These are phyloP conservation scores for Alaudala cheleensis DNA, from an alignment of 2,113 vertebrate genomes.

Conservation along the genomic window DNA sequence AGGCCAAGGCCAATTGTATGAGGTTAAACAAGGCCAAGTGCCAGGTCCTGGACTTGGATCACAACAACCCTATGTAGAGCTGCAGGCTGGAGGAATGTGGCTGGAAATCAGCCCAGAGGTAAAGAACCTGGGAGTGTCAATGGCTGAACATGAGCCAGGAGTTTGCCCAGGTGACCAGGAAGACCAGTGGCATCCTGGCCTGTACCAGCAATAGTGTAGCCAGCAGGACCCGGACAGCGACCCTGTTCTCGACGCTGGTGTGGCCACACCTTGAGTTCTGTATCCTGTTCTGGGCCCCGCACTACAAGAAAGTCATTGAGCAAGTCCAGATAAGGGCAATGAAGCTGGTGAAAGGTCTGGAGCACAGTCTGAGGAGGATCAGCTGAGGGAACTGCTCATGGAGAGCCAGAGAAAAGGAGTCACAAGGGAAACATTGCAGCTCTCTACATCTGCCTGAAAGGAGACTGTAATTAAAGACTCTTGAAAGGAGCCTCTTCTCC, in stretches of 20 bases:
- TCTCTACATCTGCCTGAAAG: not conserved
- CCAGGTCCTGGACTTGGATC: not conserved
- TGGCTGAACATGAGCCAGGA: not conserved
- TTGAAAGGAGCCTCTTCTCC: not conserved
- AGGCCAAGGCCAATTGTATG: not conserved
- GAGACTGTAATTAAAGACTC: not conserved
- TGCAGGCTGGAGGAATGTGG: not conserved
- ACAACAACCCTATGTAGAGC: not conserved
- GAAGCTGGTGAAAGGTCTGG: not conserved
- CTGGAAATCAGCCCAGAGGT: not conserved
- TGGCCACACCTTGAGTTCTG: not conserved
- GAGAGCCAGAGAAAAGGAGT: not conserved
- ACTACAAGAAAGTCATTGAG: not conserved
- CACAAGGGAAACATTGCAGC: too few relatives aligned
- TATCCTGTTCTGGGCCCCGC: not conserved
- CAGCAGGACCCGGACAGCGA: not conserved
- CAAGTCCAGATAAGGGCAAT: accelerated
- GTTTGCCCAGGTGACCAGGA: not conserved
- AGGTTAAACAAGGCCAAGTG: not conserved
- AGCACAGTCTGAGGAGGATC: not conserved
- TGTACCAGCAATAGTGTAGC: not conserved
- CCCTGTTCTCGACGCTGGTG: not conserved
- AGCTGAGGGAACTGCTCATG: not conserved
- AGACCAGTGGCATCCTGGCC: not conserved
- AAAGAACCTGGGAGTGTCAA: not conserved